Evolutionary conservation across 2,113 vertebrate genomes (phyloP), one percentile per base, ranked within the genome.

Genomic region (Eudyptes chrysolophus): DNA sequence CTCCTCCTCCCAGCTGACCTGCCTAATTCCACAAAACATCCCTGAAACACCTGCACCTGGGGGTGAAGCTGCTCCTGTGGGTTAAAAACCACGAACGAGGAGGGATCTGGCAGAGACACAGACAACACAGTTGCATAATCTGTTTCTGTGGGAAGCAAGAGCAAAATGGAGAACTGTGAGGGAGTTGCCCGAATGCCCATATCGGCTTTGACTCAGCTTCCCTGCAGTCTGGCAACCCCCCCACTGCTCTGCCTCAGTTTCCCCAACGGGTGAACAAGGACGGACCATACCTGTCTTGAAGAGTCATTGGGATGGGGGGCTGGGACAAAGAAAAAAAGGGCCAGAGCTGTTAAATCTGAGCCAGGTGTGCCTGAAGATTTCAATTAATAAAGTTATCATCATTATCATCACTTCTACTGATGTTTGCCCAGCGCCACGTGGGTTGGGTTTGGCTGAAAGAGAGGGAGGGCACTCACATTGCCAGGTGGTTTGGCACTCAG

Each of bases 351-450:
- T 92, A 89, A 81, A 71, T 81, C 16, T 62, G 64, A 94, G 76
- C 46, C 42, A 96, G 8, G 38, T 51, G 13, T 75, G 30, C 42
- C 21, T 66, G 38, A 89, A 40, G 10, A 58, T 84, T 96, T 96
- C n/a, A 57, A 16, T 77, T 79, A 75, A 72, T 38, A 4, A 86
- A 52, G 38, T 84, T 18, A 38, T 32, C 46, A 76, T 60, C 22
- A 13, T 54, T 34, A 58, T 60, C 32, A 80, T 52, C n/a, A 87
- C 20, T 17, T 61, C 72, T 15, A 10, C 19, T 84, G 77, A 81
- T 0, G 0, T 89, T 81, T 54, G 7, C 34, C n/a, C 68, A 74
- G 55, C 5, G n/a, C 38, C 40, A 69, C 1, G 8, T 1, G 7
- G 36, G 42, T 11, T 86, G 36, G 7, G 16, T 68, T 90, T 94